Evolutionary conservation across 2,888 invertebrate genomes (phyloP).

Genomic region (Diadegma fenestrale): DNA sequence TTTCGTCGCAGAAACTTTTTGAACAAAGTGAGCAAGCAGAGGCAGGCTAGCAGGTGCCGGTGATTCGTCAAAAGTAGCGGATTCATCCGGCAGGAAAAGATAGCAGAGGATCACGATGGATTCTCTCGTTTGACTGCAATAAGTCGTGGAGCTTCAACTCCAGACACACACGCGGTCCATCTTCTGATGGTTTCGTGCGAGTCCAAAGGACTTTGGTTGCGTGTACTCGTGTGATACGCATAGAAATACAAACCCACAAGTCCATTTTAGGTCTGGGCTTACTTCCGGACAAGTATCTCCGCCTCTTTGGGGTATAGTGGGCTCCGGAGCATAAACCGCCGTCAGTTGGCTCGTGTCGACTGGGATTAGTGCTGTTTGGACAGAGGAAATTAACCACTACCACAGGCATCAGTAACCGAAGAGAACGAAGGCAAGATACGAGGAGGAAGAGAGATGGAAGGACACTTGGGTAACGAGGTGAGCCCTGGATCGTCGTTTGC

Average conservation of each 20-base stretch:
- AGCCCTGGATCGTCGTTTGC: conserved; percentile 60
- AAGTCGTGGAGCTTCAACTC: background rate
- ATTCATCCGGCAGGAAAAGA: conserved; percentile 28
- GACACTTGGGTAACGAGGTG: conserved; percentile 63
- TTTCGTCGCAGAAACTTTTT: conserved; percentile 30
- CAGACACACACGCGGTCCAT: background rate
- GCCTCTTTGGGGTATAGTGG: conserved; percentile 64
- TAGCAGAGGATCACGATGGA: conserved; percentile 22
- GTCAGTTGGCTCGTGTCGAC: conserved; percentile 84
- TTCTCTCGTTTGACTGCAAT: conserved; percentile 27
- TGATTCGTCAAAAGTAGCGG: conserved; percentile 13
- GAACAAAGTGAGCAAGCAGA: background rate
- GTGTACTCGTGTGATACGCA: conserved; percentile 16
- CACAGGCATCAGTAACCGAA: conserved; percentile 71
- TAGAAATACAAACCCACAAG: conserved; percentile 1
- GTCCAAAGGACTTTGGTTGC: conserved; percentile 14
- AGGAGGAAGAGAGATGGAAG: conserved; percentile 39
- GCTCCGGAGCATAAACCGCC: conserved; percentile 63
- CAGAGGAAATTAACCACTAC: conserved; percentile 84
- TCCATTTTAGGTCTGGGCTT: conserved; percentile 48
- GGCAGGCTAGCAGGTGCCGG: conserved; percentile 38
- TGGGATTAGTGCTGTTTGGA: conserved; percentile 84
- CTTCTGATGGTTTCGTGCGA: conserved; percentile 1
- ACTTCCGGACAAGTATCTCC: conserved; percentile 63
- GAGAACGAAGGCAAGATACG: conserved; percentile 42